These are phyloP conservation scores for Oligia fasciuncula DNA, from an alignment of 2,888 invertebrate species.

Conservation along the genomic window DNA sequence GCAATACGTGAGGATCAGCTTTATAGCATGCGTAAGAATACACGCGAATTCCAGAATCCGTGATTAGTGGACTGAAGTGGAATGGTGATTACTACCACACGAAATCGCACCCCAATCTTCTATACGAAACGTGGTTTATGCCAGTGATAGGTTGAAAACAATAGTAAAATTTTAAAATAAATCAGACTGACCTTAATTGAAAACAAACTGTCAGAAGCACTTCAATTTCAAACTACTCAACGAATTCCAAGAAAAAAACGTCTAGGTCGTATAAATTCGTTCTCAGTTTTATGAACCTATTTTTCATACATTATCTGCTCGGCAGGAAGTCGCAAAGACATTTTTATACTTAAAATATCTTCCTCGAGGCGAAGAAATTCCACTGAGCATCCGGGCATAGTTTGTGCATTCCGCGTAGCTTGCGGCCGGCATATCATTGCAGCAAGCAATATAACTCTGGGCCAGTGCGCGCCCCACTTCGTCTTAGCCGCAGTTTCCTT, in stretches of 20 bases:
- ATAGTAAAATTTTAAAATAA: not conserved
- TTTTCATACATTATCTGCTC: constrained; percentile 59
- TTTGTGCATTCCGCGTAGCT: constrained; percentile 76
- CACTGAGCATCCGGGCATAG: constrained; percentile 74
- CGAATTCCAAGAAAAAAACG: constrained; percentile 38
- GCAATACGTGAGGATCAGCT: constrained; percentile 60
- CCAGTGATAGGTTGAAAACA: not conserved
- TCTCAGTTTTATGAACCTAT: constrained; percentile 47
- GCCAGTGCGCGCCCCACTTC: constrained; percentile 61
- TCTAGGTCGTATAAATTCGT: constrained; percentile 36
- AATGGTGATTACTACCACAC: not conserved
- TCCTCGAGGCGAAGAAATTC: constrained; percentile 73
- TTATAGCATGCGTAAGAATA: constrained; percentile 15
- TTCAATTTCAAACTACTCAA: constrained; percentile 22
- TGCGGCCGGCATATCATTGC: constrained; percentile 76
- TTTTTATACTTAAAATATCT: constrained; percentile 78
- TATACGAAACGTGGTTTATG: not conserved
- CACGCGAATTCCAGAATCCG: not conserved
- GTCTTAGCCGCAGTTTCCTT: constrained; percentile 66
- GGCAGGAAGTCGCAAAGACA: constrained; percentile 67
- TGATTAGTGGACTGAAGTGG: not conserved
- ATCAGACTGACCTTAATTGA: constrained; percentile 9
- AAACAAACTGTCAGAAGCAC: constrained; percentile 16
- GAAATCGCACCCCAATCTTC: not conserved
- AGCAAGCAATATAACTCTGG: constrained; percentile 62